Percentiles rank a stretch among this genome's conserved stretches.
phyloP scores from a whole-genome alignment of 1,140 invertebrate genomes.

The Ephestia elutella region DNA sequence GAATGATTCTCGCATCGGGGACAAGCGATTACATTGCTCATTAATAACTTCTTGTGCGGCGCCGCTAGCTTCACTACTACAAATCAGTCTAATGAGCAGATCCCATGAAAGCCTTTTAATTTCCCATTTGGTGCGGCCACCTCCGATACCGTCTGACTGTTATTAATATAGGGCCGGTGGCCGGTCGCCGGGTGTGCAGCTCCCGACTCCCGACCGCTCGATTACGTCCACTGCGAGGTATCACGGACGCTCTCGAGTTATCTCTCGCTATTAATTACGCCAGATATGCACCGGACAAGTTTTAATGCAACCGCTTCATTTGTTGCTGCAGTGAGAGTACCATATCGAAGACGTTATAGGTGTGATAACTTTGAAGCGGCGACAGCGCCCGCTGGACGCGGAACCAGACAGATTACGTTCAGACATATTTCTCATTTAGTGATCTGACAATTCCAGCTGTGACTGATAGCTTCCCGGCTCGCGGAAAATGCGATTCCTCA shows the following conservation, averaged over 20 bases:
- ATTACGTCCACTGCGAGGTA: conserved; percentile 48
- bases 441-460: conserved; percentile 36
- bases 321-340: conserved; percentile 60
- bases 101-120: conserved; percentile 71
- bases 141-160: conserved; percentile 58
- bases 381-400: conserved; percentile 37
- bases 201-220: conserved; percentile 55
- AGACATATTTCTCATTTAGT: conserved; percentile 27
- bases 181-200: conserved; percentile 51
- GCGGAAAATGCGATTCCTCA: conserved; percentile 35
- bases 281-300: conserved; percentile 68
- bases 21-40: conserved; percentile 49
- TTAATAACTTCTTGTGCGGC: conserved; percentile 57
- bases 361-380: conserved; percentile 57
- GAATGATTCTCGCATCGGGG: conserved; percentile 42
- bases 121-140: conserved; percentile 62
- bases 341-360: conserved; percentile 57
- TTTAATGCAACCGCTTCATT: conserved; percentile 73
- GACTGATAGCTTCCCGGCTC: conserved; percentile 41
- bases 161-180: conserved; percentile 60
- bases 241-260: conserved; percentile 58
- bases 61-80: conserved; percentile 42
- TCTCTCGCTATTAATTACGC: conserved; percentile 69
- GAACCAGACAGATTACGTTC: conserved; percentile 12
- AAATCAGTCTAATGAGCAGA: conserved; percentile 67